Base-by-base conservation (phyloP, 1,140 invertebrate genomes). In the Chionoecetes opilio region DNA sequence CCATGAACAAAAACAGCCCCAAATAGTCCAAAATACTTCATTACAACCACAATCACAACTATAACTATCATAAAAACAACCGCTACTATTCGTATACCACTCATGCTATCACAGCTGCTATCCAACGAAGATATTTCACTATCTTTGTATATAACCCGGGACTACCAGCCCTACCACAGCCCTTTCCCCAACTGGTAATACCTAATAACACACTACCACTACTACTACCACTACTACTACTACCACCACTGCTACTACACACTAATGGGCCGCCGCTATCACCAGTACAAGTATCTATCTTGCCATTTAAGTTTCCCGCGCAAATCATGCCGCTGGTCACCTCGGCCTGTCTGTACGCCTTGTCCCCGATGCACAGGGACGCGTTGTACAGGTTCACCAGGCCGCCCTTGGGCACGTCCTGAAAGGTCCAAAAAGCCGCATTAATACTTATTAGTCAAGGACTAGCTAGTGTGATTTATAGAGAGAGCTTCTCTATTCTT, bases 211-310 rank as follows among this genome's bases (percentile, higher is more conserved):
- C 46, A 86, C 96, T 93, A 11, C 91, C 93, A 41, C 96, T 96
- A 82, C 96, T 96, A 11, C 91, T 35, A 31, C 94, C 94, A 96
- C 98, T 21, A 75, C 6, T 11, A 21, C 21, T 21, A 75, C 53
- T 21, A 75, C 53, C 53, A 75, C 9, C 21, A 75, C 93, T 93
- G 35, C 96, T 96, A 82, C 96, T 94, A 96, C 98, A 98, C 32
- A 98, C 98, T 3, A 99, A 97, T 38, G 98, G 97, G 17, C 97
- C 97, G 46, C 97, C 97, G 75, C 98, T 98, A 97, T 99, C 99
- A 2, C 99, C 99, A 96, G 99, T 98, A 96, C 99, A 99, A 9
- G 98, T 98, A 97, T 99, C 99, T 0, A 98, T 97, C 53, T 98
- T 98, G 94, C 98, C 98, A 96, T 98, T 98, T 82, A 98, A 97